A percentile compares a stretch with the other conserved stretches of the same genome.
Evolutionary conservation across 2,113 vertebrate species (phyloP).

Genomic region (Dicrurus megarhynchus): DNA sequence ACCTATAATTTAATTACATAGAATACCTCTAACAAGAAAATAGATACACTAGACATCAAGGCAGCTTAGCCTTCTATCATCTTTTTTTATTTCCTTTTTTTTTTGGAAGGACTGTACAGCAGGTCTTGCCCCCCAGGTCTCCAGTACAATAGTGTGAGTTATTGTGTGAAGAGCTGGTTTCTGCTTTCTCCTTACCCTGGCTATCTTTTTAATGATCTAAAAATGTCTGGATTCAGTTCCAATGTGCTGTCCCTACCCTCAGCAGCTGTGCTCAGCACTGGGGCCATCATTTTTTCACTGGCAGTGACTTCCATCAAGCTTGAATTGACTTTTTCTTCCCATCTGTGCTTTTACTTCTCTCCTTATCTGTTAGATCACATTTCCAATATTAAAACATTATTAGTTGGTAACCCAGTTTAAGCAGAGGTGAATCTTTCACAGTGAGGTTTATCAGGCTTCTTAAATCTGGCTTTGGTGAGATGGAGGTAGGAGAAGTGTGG

Average conservation of each 20-base stretch:
- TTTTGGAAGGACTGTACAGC: neutral
- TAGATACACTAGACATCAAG: neutral
- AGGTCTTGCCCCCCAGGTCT: neutral
- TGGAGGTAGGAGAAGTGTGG: neutral
- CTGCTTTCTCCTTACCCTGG: constrained; percentile 26
- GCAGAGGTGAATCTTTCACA: neutral
- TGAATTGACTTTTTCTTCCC: constrained; percentile 7
- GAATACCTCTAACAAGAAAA: constrained; percentile 40
- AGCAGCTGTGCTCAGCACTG: neutral
- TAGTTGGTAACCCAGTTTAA: neutral
- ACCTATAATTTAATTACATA: constrained; percentile 56
- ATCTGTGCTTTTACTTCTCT: neutral
- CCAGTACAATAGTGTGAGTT: neutral
- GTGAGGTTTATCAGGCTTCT: neutral
- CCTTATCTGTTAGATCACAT: constrained; percentile 23
- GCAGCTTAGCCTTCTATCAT: neutral
- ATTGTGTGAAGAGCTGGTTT: constrained; percentile 31
- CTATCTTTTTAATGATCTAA: constrained; percentile 62
- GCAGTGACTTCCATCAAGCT: neutral
- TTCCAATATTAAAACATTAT: constrained; percentile 29
- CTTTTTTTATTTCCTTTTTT: neutral
- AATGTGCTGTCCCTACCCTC: neutral
- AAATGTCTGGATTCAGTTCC: constrained; percentile 15
- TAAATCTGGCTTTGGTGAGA: neutral
- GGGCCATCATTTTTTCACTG: neutral